These are phyloP conservation scores for Colaptes auratus DNA, from an alignment of 2,113 vertebrate species.

Conservation along the genomic window DNA sequence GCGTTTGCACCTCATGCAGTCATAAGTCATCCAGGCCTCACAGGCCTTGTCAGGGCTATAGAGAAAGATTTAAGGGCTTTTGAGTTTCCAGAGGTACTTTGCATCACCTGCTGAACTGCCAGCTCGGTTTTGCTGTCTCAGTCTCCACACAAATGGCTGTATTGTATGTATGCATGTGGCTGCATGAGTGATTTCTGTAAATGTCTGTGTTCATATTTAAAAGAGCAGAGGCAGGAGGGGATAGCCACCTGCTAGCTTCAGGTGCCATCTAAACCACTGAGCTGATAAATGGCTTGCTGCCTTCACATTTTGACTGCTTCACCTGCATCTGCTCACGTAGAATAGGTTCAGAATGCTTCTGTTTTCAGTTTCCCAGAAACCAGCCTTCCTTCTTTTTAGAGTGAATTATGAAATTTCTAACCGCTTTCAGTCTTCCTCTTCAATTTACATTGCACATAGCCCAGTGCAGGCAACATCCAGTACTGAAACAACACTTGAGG, in stretches of 20 bases:
- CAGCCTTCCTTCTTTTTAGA: background rate
- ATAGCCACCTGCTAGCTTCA: background rate
- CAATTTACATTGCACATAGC: background rate
- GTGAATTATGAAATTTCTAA: background rate
- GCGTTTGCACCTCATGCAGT: background rate
- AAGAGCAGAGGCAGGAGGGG: background rate
- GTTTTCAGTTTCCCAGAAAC: background rate
- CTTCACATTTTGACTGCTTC: background rate
- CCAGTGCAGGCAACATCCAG: background rate
- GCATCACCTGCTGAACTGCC: background rate
- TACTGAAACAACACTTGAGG: background rate
- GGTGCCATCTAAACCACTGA: background rate
- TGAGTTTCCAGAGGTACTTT: background rate
- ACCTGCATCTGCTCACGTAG: background rate
- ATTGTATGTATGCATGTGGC: background rate
- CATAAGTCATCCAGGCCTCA: conserved; percentile 30
- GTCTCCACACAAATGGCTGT: accelerated
- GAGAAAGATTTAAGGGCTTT: conserved; percentile 12
- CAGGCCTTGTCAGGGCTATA: background rate
- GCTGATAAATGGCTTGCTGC: background rate
- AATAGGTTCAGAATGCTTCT: background rate
- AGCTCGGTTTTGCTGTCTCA: background rate
- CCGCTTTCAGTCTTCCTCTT: background rate
- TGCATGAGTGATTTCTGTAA: background rate
- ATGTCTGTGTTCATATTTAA: background rate